Evolutionary conservation across 2,888 invertebrate species (phyloP).

Genomic region (Oligia fasciuncula): DNA sequence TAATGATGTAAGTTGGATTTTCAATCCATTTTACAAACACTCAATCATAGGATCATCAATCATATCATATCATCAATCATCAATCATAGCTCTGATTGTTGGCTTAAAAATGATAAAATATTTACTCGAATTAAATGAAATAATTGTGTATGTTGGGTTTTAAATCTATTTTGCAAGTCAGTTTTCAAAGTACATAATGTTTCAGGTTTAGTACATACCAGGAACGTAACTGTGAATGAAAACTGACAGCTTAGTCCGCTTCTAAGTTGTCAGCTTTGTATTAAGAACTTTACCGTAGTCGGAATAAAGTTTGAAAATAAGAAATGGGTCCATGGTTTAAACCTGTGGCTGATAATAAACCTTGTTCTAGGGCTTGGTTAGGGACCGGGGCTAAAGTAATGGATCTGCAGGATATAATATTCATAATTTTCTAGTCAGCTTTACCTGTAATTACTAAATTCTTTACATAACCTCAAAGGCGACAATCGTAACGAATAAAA

Average conservation of each 20-base stretch:
- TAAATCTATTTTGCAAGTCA: no score
- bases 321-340: background rate
- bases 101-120: background rate
- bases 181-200: background rate
- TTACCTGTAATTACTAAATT: background rate
- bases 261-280: background rate
- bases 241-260: background rate
- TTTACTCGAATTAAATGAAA: no score
- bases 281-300: background rate
- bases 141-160: no score
- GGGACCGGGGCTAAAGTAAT: background rate
- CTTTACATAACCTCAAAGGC: background rate
- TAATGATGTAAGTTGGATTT: background rate
- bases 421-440: background rate
- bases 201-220: no score
- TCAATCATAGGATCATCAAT: slow-evolving; percentile 32
- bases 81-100: slow-evolving; percentile 15
- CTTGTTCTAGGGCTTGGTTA: background rate
- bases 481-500: background rate
- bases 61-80: no score
- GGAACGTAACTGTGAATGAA: background rate
- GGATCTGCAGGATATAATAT: background rate
- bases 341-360: background rate
- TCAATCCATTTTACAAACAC: background rate
- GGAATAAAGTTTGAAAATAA: background rate